Percentiles rank a stretch among this genome's conserved stretches.
phyloP scores from a whole-genome alignment of 2,113 vertebrate genomes.

The Lasiurus cinereus region DNA sequence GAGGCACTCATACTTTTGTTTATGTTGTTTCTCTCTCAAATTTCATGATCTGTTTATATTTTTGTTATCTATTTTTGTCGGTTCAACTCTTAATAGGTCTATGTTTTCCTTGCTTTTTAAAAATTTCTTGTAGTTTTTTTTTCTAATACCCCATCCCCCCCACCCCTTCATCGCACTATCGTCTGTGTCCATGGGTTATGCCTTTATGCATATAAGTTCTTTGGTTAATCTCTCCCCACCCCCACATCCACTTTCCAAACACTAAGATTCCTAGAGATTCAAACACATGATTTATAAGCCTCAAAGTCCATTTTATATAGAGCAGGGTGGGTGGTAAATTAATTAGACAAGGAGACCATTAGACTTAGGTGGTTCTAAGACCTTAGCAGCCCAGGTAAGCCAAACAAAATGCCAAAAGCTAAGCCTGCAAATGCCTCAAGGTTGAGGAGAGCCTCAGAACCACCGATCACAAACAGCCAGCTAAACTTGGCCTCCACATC shows the following conservation, averaged over 20 bases:
- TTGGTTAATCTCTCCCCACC: no score
- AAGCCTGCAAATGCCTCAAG: neutral
- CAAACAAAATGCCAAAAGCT: neutral
- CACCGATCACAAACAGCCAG: neutral
- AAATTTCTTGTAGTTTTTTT: no score
- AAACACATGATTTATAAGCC: conserved; percentile 28
- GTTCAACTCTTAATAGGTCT: conserved; percentile 21
- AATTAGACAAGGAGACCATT: neutral
- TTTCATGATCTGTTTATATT: conserved; percentile 40
- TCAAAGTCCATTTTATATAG: conserved; percentile 38
- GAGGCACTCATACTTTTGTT: neutral
- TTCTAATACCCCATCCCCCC: no score
- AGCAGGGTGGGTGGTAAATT: neutral
- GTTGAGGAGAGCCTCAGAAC: neutral
- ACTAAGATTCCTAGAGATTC: neutral
- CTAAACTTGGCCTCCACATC: neutral
- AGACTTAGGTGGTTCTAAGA: neutral
- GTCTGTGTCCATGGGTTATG: no score
- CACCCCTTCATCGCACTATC: no score
- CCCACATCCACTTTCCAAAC: neutral
- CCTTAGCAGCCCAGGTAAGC: neutral
- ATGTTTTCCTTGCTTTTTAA: no score
- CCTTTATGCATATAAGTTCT: no score
- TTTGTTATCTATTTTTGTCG: conserved; percentile 64
- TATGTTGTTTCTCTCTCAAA: neutral